Evolutionary conservation across 1,140 invertebrate species (phyloP), one percentile per base, ranked within the genome.

Genomic region (Zelostemma sp.): DNA sequence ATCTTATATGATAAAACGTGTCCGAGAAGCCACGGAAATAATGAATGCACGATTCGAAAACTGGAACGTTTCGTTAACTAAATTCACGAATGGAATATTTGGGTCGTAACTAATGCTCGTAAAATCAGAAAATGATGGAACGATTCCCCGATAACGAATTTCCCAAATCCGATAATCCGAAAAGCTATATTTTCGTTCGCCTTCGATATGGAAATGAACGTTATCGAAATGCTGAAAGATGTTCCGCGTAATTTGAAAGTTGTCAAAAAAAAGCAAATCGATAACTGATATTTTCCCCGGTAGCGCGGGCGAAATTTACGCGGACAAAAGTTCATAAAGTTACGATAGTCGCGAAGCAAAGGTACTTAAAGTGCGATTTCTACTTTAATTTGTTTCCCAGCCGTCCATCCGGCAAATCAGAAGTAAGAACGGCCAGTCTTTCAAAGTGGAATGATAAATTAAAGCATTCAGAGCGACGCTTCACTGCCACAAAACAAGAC

Each of bases 391-490:
- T 43, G 33, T 54, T 58, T 53, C 38, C 47, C 35, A 28, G 8
- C 14, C 18, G 16, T 57, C 45, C 31, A 16, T 40, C 25, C 33
- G 31, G 31, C 25, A 19, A 48, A 57, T 45, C 19, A 40, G 45
- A 33, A 58, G 47, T 48, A 19, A 31, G 18, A n/a, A n/a, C 41
- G 48, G 41, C 41, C 38, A n/a, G 17, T 17, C 43, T 35, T 57
- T 57, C 16, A 19, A 38, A 64, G 64, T 61, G 70, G 71, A 80
- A 81, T 78, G 75, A 80, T 78, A 75, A 79, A 81, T 80, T 77
- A 78, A 80, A 78, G 63, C 59, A 62, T 25, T 69, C 61, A 53
- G 50, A 61, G 65, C 72, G 72, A 72, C 65, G 61, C 67, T 63
- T 59, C 55, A 14, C 47, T 33, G 57, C 72, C 71, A 70, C 79